Evolutionary conservation across 2,888 invertebrate genomes (phyloP).

Genomic region (Eumacrocentrus americanus): DNA sequence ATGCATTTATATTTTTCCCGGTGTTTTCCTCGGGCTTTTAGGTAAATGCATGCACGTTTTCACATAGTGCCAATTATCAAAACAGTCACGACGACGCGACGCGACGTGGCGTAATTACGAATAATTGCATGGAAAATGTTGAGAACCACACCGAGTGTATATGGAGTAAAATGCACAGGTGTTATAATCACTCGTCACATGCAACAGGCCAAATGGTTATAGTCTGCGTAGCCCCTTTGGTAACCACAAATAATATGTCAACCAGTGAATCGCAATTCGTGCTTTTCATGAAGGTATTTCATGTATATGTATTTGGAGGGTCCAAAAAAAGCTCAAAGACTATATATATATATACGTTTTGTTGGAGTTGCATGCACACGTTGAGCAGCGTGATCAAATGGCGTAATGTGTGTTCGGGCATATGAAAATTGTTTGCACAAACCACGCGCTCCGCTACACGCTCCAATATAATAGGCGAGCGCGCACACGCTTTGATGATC

Average conservation of each 20-base stretch:
- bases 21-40: too few species aligned
- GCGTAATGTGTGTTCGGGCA: slow-evolving; percentile 23
- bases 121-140: slow-evolving; percentile 56
- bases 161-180: slow-evolving; percentile 17
- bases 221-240: slow-evolving; percentile 30
- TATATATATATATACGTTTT: not conserved
- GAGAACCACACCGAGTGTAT: slow-evolving; percentile 34
- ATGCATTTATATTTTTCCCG: too few species aligned
- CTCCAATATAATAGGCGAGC: slow-evolving; percentile 15
- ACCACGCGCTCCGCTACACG: slow-evolving; percentile 27
- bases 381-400: slow-evolving; percentile 18
- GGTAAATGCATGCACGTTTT: slow-evolving; percentile 26
- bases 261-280: not conserved
- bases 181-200: slow-evolving; percentile 22
- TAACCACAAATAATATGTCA: not conserved
- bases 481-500: slow-evolving; percentile 22
- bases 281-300: slow-evolving; percentile 7
- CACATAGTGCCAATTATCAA: slow-evolving; percentile 50
- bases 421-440: slow-evolving; percentile 31
- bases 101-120: slow-evolving; percentile 54
- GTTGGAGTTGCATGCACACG: slow-evolving; percentile 31
- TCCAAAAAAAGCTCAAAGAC: slow-evolving; percentile 30
- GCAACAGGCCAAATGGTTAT: slow-evolving; percentile 41
- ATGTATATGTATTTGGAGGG: slow-evolving; percentile 7
- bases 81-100: slow-evolving; percentile 42